Conservation (phyloP, 1,140 invertebrate species). For the Chlorops oryzae region DNA sequence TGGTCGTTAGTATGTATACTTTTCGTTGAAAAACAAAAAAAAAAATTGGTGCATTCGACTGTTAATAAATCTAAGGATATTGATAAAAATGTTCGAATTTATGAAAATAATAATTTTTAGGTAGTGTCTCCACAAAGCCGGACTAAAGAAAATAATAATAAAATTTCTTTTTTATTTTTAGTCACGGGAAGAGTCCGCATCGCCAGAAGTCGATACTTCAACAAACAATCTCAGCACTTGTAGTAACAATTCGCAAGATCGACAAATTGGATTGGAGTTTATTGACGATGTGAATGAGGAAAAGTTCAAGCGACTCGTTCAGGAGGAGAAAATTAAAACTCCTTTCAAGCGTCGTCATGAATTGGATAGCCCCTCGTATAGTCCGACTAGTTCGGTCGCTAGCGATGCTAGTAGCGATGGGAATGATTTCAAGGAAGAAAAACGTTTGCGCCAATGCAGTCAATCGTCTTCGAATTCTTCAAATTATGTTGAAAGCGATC, state of each 20-base stretch:
- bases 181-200: too few species aligned
- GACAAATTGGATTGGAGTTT: slow-evolving; percentile 38
- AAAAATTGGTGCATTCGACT: too few species aligned
- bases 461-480: slow-evolving; percentile 35
- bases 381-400: slow-evolving; percentile 29
- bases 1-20: too few species aligned
- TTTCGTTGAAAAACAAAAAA: too few species aligned
- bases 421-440: slow-evolving; percentile 29
- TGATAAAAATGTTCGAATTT: too few species aligned
- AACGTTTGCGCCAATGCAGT: slow-evolving; percentile 34
- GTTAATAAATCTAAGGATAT: too few species aligned
- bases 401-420: slow-evolving; percentile 12
- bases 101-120: too few species aligned
- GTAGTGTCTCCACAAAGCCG: too few species aligned
- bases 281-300: slow-evolving; percentile 39
- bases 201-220: too few species aligned
- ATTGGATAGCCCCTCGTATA: slow-evolving; percentile 31
- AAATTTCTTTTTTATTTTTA: too few species aligned
- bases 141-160: too few species aligned
- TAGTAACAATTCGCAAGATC: slow-evolving; percentile 15
- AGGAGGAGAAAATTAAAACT: slow-evolving; percentile 46
- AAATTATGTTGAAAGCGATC: slow-evolving; percentile 66
- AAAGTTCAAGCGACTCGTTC: slow-evolving; percentile 41
- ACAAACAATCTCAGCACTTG: too few species aligned
- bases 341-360: slow-evolving; percentile 42